Evolutionary conservation across 2,888 invertebrate genomes (phyloP), one percentile per base, ranked within the genome.

Genomic region (Mechanitis mazaeus): DNA sequence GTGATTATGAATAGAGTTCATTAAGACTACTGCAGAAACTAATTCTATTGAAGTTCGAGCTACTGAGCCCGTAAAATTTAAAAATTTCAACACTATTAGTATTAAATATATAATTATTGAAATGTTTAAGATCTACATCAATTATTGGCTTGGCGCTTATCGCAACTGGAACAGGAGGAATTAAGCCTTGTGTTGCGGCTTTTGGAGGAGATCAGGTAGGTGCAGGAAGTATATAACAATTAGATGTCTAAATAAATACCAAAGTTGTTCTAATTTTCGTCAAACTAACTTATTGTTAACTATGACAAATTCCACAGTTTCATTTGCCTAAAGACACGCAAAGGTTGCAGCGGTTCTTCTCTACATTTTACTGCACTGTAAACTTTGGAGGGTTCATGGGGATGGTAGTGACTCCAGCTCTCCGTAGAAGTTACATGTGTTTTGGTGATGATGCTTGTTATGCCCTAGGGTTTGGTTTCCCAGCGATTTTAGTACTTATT

Each of bases 171-270:
- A 95, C 95, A 0, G 96, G 96, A 7, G 96, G 96, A 0, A 95
- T 96, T 67, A 97, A 97, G 74, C 96, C 96, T 0, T 96, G 96
- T 75, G 95, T 97, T 0, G 93, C 95, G 7, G 95, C 96, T 0
- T 96, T 97, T 77, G 96, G 96, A 3, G 96, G 95, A 3, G 96
- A 96, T 77, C 96, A 95, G 88, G 89, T 89, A 59, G 50, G 9
- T 45, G 31, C 33, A 47, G 2, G 12, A n/a, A n/a, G 28, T 46
- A 57, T 57, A 2, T 3, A 33, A 33, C 3, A 33, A 6, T 3
- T 33, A 56, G 47, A 42, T 56, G 11, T 54, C 28, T n/a, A 4
- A n/a, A 46, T 46, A 46, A 46, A 11, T 46, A 46, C 9, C 46
- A 7, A 5, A 5, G 35, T 35, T 5, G 35, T 20, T 20, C 20